phyloP scores from a whole-genome alignment of 2,888 invertebrate species.

The Tachina lurida region DNA sequence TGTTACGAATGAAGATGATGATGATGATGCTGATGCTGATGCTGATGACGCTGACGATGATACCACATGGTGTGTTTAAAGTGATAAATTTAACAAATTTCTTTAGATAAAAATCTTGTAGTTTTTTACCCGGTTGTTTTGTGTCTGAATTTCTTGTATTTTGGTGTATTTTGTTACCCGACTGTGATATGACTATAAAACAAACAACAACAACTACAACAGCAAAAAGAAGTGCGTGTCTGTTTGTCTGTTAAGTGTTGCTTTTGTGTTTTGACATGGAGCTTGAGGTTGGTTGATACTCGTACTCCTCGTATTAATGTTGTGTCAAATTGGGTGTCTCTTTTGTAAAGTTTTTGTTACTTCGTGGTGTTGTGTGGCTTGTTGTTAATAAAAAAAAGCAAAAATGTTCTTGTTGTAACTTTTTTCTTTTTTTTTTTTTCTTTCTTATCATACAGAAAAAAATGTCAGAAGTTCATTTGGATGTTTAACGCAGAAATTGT shows the following conservation, averaged over 20 bases:
- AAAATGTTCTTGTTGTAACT: conserved; percentile 17
- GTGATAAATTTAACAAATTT: conserved; percentile 77
- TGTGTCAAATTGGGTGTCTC: conserved; percentile 65
- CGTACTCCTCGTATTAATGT: conserved; percentile 51
- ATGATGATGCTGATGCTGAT: conserved; percentile 22
- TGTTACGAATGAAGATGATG: conserved; percentile 24
- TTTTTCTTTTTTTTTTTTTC: conserved; percentile 29
- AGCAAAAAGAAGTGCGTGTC: conserved; percentile 59
- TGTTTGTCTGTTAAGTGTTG: conserved; percentile 47
- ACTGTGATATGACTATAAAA: background rate
- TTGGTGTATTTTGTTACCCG: conserved; percentile 57
- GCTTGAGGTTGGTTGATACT: conserved; percentile 50
- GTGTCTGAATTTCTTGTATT: conserved; percentile 51
- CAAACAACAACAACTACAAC: background rate
- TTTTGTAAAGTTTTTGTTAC: conserved; percentile 39
- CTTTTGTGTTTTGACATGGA: conserved; percentile 59
- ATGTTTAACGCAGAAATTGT: conserved; percentile 36
- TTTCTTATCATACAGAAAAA: conserved; percentile 26
- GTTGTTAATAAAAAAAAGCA: conserved; percentile 21
- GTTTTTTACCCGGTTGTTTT: conserved; percentile 49
- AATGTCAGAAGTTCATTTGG: conserved; percentile 61
- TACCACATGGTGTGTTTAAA: conserved; percentile 75
- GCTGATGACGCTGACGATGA: conserved; percentile 53
- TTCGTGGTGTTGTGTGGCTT: conserved; percentile 41
- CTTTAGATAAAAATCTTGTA: conserved; percentile 74